Base-by-base conservation (phyloP, 1,140 invertebrate genomes). In the Mya arenaria region DNA sequence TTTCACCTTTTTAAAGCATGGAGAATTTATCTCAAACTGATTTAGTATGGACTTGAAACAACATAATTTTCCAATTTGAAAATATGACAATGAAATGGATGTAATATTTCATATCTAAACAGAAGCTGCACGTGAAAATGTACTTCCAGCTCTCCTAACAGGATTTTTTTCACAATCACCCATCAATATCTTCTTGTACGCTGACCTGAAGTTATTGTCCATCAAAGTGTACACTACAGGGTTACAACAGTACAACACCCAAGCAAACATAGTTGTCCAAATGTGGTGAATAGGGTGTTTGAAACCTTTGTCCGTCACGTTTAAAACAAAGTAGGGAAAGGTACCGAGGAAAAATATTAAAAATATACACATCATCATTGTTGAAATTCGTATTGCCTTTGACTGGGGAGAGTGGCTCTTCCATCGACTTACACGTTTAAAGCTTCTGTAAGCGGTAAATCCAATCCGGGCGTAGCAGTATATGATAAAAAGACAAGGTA, bases 291-390 rank as follows among this genome's bases (percentile, higher is more conserved):
- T 73, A 2, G 87, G 87, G 13, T 85, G 56, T 8, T 65, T 68
- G 32, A 85, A 83, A 13, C 68, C 77, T 15, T 78, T 72, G 60
- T 89, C 88, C 25, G 84, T 73, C 10, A 88, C 75, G 79, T 89
- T 89, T 58, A 86, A 79, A 36, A 84, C 73, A 73, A 89, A 87
- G 77, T 87, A 89, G 1, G 88, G 88, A 34, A 88, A 88, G 15
- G 88, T 87, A 55, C 87, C 88, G 15, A 88, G n/a, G 55, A 89
- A 85, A 75, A 86, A 89, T 37, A 86, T 82, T 23, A 82, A 37
- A 80, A 88, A 89, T 62, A 89, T 89, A 78, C 86, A 85, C 58
- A 87, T 58, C 88, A 89, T 89, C 88, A 89, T 89, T 55, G 83
- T 85, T 3, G 88, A 88, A 4, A 89, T 83, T 8, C 87, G 80